Percentiles rank a stretch among this genome's conserved stretches.
phyloP scores from a whole-genome alignment of 2,113 vertebrate genomes.

The Theristicus caerulescens region DNA sequence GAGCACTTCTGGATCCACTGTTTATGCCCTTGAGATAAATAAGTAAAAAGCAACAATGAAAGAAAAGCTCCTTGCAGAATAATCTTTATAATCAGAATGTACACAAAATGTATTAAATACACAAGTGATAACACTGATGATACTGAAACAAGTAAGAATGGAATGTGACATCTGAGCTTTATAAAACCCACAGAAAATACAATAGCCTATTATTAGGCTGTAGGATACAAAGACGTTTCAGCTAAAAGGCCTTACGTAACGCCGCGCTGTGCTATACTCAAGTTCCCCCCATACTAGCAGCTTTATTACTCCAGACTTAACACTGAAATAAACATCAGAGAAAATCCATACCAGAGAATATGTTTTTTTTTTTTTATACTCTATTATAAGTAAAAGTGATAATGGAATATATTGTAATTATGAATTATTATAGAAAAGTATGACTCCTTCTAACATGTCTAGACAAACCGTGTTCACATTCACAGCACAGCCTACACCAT shows the following conservation, averaged over 20 bases:
- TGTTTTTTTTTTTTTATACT: neutral
- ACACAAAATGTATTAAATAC: neutral
- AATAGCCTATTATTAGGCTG: conserved; percentile 20
- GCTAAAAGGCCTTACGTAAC: conserved; percentile 4
- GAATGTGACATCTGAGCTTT: neutral
- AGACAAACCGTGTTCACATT: neutral
- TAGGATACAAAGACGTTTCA: conserved; percentile 2
- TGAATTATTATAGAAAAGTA: neutral
- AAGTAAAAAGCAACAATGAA: neutral
- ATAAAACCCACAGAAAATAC: neutral
- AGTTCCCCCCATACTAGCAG: neutral
- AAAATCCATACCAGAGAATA: neutral
- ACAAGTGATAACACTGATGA: neutral
- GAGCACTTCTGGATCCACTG: neutral
- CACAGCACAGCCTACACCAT: neutral
- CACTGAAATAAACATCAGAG: neutral
- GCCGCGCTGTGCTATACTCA: neutral
- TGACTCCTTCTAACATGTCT: neutral
- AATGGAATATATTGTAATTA: neutral
- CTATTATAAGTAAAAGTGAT: neutral
- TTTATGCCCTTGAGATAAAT: neutral
- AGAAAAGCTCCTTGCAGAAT: neutral
- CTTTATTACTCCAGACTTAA: neutral
- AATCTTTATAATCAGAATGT: neutral
- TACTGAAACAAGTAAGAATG: neutral